A percentile compares a stretch with the other conserved stretches of the same genome.
These are phyloP conservation scores for Nerophis lumbriciformis DNA, from an alignment of 2,113 vertebrate species.

Conservation along the genomic window DNA sequence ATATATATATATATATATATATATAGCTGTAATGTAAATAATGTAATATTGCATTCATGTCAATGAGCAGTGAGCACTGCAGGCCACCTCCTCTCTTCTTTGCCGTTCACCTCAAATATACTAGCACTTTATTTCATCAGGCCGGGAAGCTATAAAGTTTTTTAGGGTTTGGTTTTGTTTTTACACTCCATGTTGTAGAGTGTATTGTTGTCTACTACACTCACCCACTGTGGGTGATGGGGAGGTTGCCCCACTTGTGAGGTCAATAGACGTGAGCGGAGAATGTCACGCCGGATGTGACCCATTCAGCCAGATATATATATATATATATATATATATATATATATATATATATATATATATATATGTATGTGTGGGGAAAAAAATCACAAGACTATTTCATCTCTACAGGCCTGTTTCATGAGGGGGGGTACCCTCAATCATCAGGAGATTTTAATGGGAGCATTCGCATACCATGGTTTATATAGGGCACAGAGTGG, in stretches of 20 bases:
- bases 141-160: constrained; percentile 35
- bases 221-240: constrained; percentile 33
- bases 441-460: too few species aligned
- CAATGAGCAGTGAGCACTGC: constrained; percentile 69
- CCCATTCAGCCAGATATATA: constrained; percentile 33
- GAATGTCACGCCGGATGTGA: constrained; percentile 46
- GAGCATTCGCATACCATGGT: too few species aligned
- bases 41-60: constrained; percentile 80
- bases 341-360: too few species aligned
- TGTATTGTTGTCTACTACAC: constrained; percentile 33
- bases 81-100: constrained; percentile 55
- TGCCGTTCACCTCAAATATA: constrained; percentile 65
- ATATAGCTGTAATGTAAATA: constrained; percentile 82
- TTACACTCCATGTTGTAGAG: constrained; percentile 45
- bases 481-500: too few species aligned
- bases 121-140: constrained; percentile 77
- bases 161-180: constrained; percentile 43
- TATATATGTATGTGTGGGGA: too few species aligned
- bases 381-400: too few species aligned
- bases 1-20: too few species aligned
- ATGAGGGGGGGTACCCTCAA: too few species aligned
- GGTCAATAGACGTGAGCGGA: constrained; percentile 34
- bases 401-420: too few species aligned
- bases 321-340: too few species aligned
- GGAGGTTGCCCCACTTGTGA: constrained; percentile 43